Conservation (phyloP, 2,888 invertebrate species). For the Orthonevra nobilis region DNA sequence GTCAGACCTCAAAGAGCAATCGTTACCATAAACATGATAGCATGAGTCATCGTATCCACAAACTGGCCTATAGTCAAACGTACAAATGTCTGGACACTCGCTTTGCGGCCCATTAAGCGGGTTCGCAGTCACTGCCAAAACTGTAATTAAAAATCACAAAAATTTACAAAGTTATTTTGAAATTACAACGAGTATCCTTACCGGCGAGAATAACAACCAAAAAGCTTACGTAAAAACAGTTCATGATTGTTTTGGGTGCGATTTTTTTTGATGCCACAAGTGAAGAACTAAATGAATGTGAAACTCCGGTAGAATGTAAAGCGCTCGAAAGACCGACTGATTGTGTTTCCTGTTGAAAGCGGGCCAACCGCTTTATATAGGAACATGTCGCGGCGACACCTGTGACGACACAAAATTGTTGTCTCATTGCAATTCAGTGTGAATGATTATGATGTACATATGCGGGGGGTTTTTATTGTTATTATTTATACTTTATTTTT, state of each 20-base stretch:
- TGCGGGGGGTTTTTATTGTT: too few relatives aligned
- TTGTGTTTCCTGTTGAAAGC: neutral
- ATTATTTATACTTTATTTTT: too few relatives aligned
- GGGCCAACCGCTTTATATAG: too few relatives aligned
- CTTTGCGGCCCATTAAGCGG: conserved; percentile 4
- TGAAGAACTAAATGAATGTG: neutral
- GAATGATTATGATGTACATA: too few relatives aligned
- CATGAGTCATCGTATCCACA: conserved; percentile 51
- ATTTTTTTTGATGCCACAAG: neutral
- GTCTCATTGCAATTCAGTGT: too few relatives aligned
- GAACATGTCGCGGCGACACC: too few relatives aligned
- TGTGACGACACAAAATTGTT: too few relatives aligned
- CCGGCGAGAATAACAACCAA: neutral
- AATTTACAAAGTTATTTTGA: neutral
- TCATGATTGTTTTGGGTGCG: conserved; percentile 18
- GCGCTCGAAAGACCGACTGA: neutral
- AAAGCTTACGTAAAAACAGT: conserved; percentile 19
- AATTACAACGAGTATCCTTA: neutral
- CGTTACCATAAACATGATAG: conserved; percentile 28
- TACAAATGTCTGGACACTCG: conserved; percentile 41
- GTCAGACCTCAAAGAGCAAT: conserved; percentile 27
- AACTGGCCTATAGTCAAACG: conserved; percentile 31
- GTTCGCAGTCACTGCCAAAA: conserved; percentile 24
- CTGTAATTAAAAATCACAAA: too few relatives aligned
- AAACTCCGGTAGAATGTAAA: conserved; percentile 2